A percentile compares a stretch with the other conserved stretches of the same genome.
phyloP scores from a whole-genome alignment of 2,113 vertebrate species.

The Dromas ardeola region DNA sequence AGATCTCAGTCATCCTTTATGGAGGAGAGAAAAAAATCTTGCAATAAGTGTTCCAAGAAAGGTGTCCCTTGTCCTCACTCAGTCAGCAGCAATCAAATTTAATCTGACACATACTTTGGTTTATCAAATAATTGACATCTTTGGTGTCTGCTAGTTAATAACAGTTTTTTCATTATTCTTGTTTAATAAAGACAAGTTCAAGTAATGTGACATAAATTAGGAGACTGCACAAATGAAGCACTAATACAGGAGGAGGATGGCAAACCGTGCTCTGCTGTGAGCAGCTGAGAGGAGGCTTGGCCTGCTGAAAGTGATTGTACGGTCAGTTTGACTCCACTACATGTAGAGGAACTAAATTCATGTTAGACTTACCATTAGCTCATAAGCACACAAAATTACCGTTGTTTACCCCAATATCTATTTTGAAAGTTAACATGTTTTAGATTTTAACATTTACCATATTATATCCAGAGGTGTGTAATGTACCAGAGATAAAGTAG shows the following conservation, averaged over 20 bases:
- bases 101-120: not conserved
- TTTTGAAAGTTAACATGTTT: not conserved
- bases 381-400: not conserved
- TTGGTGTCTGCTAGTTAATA: not conserved
- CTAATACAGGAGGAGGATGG: not conserved
- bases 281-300: not conserved
- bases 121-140: not conserved
- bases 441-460: not conserved
- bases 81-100: not conserved
- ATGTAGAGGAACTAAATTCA: not conserved
- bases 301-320: not conserved
- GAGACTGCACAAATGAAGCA: not conserved
- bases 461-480: not conserved
- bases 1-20: not conserved
- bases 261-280: not conserved
- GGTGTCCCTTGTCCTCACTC: not conserved
- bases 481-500: not conserved
- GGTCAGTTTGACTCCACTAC: not conserved
- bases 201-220: not conserved
- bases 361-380: not conserved
- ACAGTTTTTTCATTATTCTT: not conserved
- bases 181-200: not conserved
- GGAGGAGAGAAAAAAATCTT: not conserved
- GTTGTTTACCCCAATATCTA: not conserved
- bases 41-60: not conserved